Evolutionary conservation across 2,888 invertebrate genomes (phyloP), one percentile per base, ranked within the genome.

Genomic region (Epinotia demarniana): DNA sequence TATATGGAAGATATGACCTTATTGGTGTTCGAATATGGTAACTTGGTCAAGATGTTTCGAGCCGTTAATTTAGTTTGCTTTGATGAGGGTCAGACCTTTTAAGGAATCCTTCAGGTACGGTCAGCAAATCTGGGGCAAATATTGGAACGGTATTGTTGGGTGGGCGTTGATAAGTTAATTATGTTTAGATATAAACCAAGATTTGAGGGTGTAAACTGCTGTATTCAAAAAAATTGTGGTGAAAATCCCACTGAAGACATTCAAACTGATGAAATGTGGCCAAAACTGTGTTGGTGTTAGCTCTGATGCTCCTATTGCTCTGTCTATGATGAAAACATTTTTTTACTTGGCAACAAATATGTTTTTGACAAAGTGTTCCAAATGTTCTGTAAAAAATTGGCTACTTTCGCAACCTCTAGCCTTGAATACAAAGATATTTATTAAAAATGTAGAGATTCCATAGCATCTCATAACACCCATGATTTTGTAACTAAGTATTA

Each of bases 41-140:
- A 92, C 90, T 93, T 89, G 92, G 90, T 91, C 92, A 93, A 93
- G 93, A 93, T 91, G 92, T 91, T 92, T 87, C 85, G 85, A 90
- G 87, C 90, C 91, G 92, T 92, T 93, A 93, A 93, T 93, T 93
- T 91, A 91, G 90, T 92, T 92, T 91, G 85, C 87, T 87, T 90
- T 93, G 93, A 93, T 91, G 90, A 93, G 93, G 93, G 93, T 93
- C 87, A 79, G 80, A 82, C 89, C 90, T 86, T 85, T 87, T 85
- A 85, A 83, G 77, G 83, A 84, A 80, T 84, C 83, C 87, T 88
- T 88, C 92, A 92, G 92, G 90, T 89, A 87, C 86, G 90, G 90
- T 90, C 89, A 88, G 85, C 80, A 78, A 77, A 81, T 81, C 81
- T 83, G 81, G 83, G 83, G 85, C 90, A 90, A 91, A 90, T 90